Evolutionary conservation across 1,140 invertebrate genomes (phyloP), one percentile per base, ranked within the genome.

Genomic region (Brachionus paranguensis): DNA sequence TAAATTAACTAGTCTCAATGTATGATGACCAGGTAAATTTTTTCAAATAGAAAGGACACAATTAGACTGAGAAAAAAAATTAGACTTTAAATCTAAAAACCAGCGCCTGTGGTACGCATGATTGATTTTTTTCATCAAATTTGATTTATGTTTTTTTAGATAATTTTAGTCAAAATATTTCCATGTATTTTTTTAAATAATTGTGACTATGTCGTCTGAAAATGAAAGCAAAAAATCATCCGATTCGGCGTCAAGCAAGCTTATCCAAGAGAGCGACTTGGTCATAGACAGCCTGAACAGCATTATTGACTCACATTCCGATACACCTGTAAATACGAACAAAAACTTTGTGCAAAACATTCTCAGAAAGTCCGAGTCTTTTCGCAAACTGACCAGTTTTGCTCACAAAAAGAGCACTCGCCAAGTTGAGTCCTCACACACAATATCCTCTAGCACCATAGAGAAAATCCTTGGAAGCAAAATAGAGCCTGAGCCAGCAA

Each of bases 261-360:
- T 76, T 50, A 24, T 76, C 17, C 17, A 47, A 24, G 72, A 76
- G 47, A 50, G 43, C 11, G 72, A 76, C 14, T 27, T 76, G 27
- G 20, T 76, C 3, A 27, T 76, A 2, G 45, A 76, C 10, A 76
- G 47, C 27, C 47, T 76, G 27, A 50, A 76, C 20, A 76, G 20
- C 8, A 76, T 76, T 10, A 76, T 76, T 37, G 72, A 76, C 14
- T 76, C 72, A 33, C 72, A 76, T 76, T 76, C 72, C 68, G 33
- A 72, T 14, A 20, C 65, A 33, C 10, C 27, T 33, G 65, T 41
- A 68, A 68, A 72, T 72, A 43, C 33, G 37, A 72, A 37, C 8
- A 72, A 43, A 72, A 72, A 72, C 43, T 72, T 72, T 72, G 68
- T 72, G 7, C 68, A 72, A 41, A 72, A 43, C n/a, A 41, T 72